Evolutionary conservation across 53 echinoderm and acorn worm genomes (phyloP), one percentile per base, ranked within the genome.

Genomic region (Henricia sp.): DNA sequence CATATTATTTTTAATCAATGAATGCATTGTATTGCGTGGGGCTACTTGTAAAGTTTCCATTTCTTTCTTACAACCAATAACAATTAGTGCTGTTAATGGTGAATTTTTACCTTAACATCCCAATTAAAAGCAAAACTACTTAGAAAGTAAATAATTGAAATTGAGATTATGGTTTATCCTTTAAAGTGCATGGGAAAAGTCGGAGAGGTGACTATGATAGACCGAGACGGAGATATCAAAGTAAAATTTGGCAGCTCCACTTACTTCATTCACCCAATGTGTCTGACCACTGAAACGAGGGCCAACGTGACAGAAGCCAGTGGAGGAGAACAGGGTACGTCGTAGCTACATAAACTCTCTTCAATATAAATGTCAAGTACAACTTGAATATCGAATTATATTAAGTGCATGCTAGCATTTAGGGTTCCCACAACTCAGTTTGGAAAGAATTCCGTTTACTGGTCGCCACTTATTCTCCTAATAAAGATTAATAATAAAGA

Each of bases 201-300:
- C 3, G 88, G 88, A 28, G 60, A 46, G 14, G 88, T 88, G 24
- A 41, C 50, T 57, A 28, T 70, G 24, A 53, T 83, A 9, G 88
- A 71, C 37, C 82, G 72, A 40, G 82, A 83, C 40, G 88, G 88
- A 1, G 88, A 88, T 50, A 70, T 88, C 52, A 88, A 88, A 58
- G 83, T 88, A 10, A 52, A 60, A n/a, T 60, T 82, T 24, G 59
- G 19, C 2, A 26, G 65, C 0, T 62, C 63, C 6, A 48, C 62
- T 2, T 88, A 37, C 63, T 88, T 88, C 53, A 82, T 82, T 42
- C 40, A 88, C 54, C 59, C 88, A 3, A 43, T 59, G 46, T 82
- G 88, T 27, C 72, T 88, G 16, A 19, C 54, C 17, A 56, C 62
- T 28, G 88, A 78, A 41, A 63, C 71, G 71, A 82, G 19, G 19